Evolutionary conservation across 2,113 vertebrate species (phyloP).

Genomic region (Cyphomyrus discorhynchus): DNA sequence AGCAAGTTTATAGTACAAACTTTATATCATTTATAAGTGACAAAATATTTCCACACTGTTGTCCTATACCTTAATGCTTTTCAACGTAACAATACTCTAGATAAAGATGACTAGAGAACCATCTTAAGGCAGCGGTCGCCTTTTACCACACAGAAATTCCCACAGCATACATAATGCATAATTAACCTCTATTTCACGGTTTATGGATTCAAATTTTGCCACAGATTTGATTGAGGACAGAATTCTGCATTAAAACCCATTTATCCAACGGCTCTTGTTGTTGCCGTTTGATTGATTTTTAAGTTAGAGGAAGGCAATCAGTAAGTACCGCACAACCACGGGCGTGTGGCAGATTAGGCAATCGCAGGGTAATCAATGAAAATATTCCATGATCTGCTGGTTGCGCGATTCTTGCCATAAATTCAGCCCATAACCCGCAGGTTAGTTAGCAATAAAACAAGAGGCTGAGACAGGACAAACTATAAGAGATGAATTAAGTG

Average conservation of each 20-base stretch:
- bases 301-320: slow-evolving; percentile 96
- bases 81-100: background rate
- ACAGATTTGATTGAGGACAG: slow-evolving; percentile 73
- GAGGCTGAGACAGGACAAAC: slow-evolving; percentile 77
- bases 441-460: slow-evolving; percentile 97
- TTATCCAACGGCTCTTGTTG: slow-evolving; percentile 80
- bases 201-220: slow-evolving; percentile 68
- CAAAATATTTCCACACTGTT: background rate
- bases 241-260: slow-evolving; percentile 75
- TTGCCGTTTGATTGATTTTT: slow-evolving; percentile 97
- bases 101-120: background rate
- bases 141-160: slow-evolving; percentile 25
- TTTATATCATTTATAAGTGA: background rate
- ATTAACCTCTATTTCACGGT: slow-evolving; percentile 57
- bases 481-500: slow-evolving; percentile 92
- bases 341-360: slow-evolving; percentile 96
- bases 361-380: slow-evolving; percentile 97
- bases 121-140: background rate
- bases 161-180: slow-evolving; percentile 46
- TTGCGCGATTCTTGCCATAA: slow-evolving; percentile 79
- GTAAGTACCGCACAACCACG: slow-evolving; percentile 98
- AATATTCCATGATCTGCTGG: slow-evolving; percentile 98
- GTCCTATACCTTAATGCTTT: background rate
- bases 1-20: background rate
- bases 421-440: slow-evolving; percentile 82